Evolutionary conservation across 2,113 vertebrate genomes (phyloP).

Genomic region (Hystrix brachyura): DNA sequence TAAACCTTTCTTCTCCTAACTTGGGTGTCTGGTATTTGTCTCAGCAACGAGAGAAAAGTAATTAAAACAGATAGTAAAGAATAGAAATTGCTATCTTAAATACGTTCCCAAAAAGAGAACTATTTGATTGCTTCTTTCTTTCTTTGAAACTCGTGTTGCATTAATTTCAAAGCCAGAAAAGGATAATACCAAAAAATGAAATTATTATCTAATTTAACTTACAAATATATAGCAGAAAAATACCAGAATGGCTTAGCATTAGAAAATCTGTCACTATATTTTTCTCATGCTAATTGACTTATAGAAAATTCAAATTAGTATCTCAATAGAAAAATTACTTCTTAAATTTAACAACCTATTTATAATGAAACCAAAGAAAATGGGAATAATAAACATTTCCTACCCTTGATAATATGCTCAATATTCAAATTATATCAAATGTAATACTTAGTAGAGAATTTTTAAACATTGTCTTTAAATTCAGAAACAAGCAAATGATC

Average conservation of each 20-base stretch:
- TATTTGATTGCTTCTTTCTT: not conserved
- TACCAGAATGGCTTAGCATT: not conserved
- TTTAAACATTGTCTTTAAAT: not conserved
- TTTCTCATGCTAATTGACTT: not conserved
- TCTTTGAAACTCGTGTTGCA: not conserved
- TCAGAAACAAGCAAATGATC: not conserved
- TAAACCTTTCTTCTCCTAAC: no score
- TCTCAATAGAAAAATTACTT: not conserved
- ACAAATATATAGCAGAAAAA: not conserved
- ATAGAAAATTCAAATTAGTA: constrained; percentile 1
- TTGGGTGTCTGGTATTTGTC: no score
- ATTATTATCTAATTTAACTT: not conserved
- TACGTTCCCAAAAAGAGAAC: not conserved
- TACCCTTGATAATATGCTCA: not conserved
- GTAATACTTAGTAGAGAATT: not conserved
- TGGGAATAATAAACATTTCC: constrained; percentile 4
- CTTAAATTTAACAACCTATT: not conserved
- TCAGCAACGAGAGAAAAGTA: no score
- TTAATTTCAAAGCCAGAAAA: not conserved
- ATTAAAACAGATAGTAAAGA: not conserved
- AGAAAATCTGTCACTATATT: not conserved
- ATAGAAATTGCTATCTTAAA: not conserved
- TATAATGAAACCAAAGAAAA: not conserved
- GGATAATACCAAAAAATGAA: not conserved
- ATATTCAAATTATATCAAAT: not conserved